A percentile compares a stretch with the other conserved stretches of the same genome.
Evolutionary conservation across 2,113 vertebrate genomes (phyloP).

Genomic region (Hucho hucho): DNA sequence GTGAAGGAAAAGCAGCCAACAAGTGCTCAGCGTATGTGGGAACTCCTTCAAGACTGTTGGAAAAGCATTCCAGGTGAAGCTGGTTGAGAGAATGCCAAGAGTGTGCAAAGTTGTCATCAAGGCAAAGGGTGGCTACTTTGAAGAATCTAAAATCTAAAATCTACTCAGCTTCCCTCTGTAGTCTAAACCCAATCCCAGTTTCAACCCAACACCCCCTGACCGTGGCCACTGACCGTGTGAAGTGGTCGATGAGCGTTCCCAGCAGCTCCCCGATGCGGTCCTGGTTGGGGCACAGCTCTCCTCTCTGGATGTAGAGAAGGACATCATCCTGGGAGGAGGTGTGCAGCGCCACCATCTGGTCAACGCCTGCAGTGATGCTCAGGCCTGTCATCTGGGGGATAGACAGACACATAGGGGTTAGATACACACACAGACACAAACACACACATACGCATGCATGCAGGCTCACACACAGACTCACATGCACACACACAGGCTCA

Average conservation of each 20-base stretch:
- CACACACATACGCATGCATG: neutral
- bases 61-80: no score
- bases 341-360: conserved; percentile 89
- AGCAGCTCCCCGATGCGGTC: conserved; percentile 88
- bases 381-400: conserved; percentile 78
- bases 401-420: neutral
- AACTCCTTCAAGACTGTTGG: no score
- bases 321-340: conserved; percentile 75
- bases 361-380: conserved; percentile 81
- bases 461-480: no score
- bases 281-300: conserved; percentile 66
- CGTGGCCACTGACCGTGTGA: conserved; percentile 75
- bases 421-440: neutral
- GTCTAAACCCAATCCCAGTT: neutral
- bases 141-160: no score
- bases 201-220: conserved; percentile 53
- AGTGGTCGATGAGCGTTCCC: conserved; percentile 82
- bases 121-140: no score
- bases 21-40: no score
- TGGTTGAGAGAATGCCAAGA: no score
- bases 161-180: no score
- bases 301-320: conserved; percentile 82
- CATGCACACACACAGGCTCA: no score
- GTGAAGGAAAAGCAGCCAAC: no score
- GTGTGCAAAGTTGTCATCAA: no score